Evolutionary conservation across 2,888 invertebrate genomes (phyloP), one percentile per base, ranked within the genome.

Genomic region (Thera obeliscata): DNA sequence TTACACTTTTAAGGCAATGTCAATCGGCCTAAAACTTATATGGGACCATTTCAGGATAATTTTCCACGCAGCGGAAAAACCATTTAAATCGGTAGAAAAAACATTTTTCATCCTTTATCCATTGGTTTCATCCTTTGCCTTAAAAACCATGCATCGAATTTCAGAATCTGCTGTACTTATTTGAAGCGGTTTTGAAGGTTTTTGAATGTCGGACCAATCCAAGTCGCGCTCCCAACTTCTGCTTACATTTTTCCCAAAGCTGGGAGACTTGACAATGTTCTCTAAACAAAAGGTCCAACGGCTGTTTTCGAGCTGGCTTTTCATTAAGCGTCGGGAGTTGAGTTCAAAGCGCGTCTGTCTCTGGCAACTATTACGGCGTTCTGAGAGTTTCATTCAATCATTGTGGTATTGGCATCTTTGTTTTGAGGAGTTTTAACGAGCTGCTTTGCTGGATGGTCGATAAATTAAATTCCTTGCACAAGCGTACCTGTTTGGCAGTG

Each of bases 261-360:
- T 70, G 68, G 64, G 67, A 64, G 73, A 70, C 78, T 75, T 78
- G 75, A 78, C 77, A 79, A 80, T 81, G 78, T 79, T 76, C 78
- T 77, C 76, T 78, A 79, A 82, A 83, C 80, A 84, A 83, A 82
- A 79, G 79, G 75, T 71, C 69, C 56, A 70, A 76, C 78, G 78
- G 76, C 79, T 83, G 81, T 78, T 81, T 82, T 79, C 74, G 77
- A 81, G 78, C 78, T 69, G 75, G 78, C 78, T 83, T 78, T 85
- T 85, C 83, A 85, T 85, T 85, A 84, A 80, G 78, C 76, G 76
- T 69, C 58, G 71, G 57, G 72, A 78, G 77, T 79, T 73, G 74
- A 75, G 79, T 76, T 80, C 78, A 81, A 81, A 83, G 81, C 79
- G 71, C 62, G 74, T 70, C 77, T 79, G 76, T 66, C 74, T 74